Evolutionary conservation across 2,888 invertebrate genomes (phyloP).

Genomic region (Archips xylosteana): DNA sequence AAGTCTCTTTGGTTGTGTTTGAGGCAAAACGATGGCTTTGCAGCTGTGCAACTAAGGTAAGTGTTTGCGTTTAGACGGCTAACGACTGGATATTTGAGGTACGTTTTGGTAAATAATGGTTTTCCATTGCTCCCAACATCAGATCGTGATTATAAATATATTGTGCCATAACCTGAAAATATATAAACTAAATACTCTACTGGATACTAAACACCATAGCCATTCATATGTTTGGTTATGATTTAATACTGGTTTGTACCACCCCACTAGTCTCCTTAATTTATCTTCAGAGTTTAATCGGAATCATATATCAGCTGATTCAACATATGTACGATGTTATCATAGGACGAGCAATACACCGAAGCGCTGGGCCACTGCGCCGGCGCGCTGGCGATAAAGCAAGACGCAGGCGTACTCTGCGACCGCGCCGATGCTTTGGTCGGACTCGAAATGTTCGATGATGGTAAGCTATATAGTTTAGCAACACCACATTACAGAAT

Average conservation of each 20-base stretch:
- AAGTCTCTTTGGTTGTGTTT: slow-evolving; percentile 89
- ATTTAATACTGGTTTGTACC: too few species aligned
- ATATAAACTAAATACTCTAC: too few species aligned
- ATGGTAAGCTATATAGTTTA: slow-evolving; percentile 82
- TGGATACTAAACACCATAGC: too few species aligned
- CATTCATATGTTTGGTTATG: too few species aligned
- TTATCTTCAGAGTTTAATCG: too few species aligned
- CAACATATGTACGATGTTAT: background rate
- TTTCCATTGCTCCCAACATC: too few species aligned
- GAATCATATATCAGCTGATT: background rate
- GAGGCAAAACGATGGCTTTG: slow-evolving; percentile 93
- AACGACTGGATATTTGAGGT: background rate
- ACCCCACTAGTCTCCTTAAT: too few species aligned
- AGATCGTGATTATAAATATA: too few species aligned
- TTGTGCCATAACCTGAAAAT: too few species aligned
- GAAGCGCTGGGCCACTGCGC: slow-evolving; percentile 92
- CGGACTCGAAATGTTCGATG: slow-evolving; percentile 95
- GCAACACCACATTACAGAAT: background rate
- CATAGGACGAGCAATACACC: slow-evolving; percentile 88
- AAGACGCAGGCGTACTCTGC: slow-evolving; percentile 92
- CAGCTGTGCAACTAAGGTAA: slow-evolving; percentile 88
- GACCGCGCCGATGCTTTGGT: slow-evolving; percentile 97
- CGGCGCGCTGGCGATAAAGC: slow-evolving; percentile 90
- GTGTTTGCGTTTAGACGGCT: background rate
- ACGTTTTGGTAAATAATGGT: too few species aligned